These are phyloP conservation scores for Bombus huntii DNA, from an alignment of 1,140 invertebrate genomes.

Conservation along the genomic window DNA sequence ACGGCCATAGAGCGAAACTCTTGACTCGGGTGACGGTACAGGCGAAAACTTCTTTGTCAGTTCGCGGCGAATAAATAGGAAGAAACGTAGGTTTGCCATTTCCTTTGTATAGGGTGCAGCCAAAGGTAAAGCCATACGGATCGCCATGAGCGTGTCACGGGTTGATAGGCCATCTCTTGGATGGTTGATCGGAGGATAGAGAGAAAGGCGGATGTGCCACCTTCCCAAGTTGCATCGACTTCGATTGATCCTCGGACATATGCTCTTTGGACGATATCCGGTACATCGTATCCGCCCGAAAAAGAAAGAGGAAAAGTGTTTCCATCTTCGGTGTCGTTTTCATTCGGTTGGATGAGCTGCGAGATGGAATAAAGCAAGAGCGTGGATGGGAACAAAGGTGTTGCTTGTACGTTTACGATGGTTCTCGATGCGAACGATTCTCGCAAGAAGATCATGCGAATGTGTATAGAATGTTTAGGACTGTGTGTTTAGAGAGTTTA, in stretches of 20 bases:
- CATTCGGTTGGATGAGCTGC: background rate
- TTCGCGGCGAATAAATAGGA: constrained; percentile 27
- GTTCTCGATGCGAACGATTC: background rate
- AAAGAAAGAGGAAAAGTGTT: background rate
- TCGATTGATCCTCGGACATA: constrained; percentile 1
- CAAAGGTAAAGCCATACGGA: constrained; percentile 12
- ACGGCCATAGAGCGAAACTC: constrained; percentile 10
- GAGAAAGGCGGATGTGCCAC: constrained; percentile 29
- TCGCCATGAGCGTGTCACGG: constrained; percentile 15
- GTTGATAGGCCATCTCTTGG: constrained; percentile 50
- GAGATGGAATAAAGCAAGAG: background rate
- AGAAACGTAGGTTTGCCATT: constrained; percentile 34
- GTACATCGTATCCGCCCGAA: background rate
- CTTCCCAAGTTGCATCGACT: background rate
- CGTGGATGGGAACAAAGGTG: background rate
- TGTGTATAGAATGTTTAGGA: background rate
- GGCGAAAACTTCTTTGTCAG: constrained; percentile 31
- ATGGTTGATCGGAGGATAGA: constrained; percentile 49
- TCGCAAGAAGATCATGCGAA: background rate
- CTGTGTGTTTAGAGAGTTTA: background rate
- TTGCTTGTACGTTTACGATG: background rate
- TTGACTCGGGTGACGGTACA: background rate
- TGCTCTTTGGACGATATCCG: background rate
- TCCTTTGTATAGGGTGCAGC: constrained; percentile 10
- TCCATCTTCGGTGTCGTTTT: background rate